Base-by-base conservation (phyloP, 2,797 vertebrate species). In the Lithobates pipiens region DNA sequence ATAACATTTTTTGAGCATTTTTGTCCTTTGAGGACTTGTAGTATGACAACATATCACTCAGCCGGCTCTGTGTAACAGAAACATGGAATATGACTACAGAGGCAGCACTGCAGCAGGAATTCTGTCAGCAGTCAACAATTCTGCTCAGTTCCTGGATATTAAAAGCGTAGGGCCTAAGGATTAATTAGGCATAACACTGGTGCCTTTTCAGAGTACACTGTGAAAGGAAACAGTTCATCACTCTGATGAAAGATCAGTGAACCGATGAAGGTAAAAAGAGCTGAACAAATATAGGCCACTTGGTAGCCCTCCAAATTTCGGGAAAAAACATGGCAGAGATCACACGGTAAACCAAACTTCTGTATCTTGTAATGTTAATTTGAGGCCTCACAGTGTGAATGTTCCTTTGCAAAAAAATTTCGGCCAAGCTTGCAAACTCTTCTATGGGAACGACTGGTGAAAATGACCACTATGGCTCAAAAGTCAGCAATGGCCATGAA, bases 161-260 rank as follows among this genome's bases (percentile, higher is more conserved):
- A 85, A 74, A 68, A 75, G 54, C 63, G 15, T 57, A 69, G 71
- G 76, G 54, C 77, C 77, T 69, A 68, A 85, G 77, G 84, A 85
- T 85, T 85, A 85, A 85, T 85, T 85, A 85, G 84, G 84, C 84
- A 80, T 68, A 85, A 80, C 84, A 85, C 84, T 85, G 84, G 77
- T 75, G 84, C 84, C 84, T 80, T 85, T 85, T 85, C 77, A 85
- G 84, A 85, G 77, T 61, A 85, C 77, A 80, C 84, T 85, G 84
- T 77, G 77, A 85, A 85, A 80, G 84, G 76, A 85, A 85, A 85
- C 84, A 75, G 77, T 75, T 75, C 69, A 85, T 85, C 76, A 85
- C 76, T 85, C 69, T 68, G 83, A 85, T 85, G 83, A 85, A 79
- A 85, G 83, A 85, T 85, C 84, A 85, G 42, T 85, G 84, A 85